These are phyloP conservation scores for Perodicticus potto DNA, from an alignment of 2,797 vertebrate species.

Conservation along the genomic window DNA sequence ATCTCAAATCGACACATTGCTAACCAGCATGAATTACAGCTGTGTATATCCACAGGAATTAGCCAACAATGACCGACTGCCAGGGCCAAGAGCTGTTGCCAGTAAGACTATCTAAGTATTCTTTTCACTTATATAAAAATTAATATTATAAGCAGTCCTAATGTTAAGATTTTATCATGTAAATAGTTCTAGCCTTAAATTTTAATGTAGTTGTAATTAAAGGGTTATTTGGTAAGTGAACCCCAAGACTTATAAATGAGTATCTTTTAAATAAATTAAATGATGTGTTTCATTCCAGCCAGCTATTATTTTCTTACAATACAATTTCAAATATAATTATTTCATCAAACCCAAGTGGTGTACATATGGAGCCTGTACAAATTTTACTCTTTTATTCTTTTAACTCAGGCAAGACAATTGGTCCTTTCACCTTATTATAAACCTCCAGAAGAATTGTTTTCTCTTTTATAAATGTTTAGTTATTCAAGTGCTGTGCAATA, in stretches of 20 bases:
- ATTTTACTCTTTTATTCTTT: constrained; percentile 38
- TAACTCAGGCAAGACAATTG: neutral
- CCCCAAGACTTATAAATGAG: constrained; percentile 27
- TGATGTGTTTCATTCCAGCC: constrained; percentile 44
- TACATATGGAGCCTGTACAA: neutral
- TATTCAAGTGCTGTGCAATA: constrained; percentile 65
- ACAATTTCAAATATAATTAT: constrained; percentile 34
- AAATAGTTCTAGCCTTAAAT: constrained; percentile 41
- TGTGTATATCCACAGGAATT: constrained; percentile 85
- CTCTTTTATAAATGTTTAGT: constrained; percentile 57
- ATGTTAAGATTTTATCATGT: constrained; percentile 35
- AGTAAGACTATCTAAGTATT: constrained; percentile 84
- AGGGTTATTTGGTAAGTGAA: constrained; percentile 41
- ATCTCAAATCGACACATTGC: constrained; percentile 82
- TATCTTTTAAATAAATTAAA: constrained; percentile 55
- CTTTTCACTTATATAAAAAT: constrained; percentile 31
- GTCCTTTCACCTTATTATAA: constrained; percentile 39
- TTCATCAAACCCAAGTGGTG: constrained; percentile 10
- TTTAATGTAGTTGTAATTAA: constrained; percentile 30
- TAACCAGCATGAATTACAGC: constrained; percentile 89
- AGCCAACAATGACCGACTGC: constrained; percentile 13
- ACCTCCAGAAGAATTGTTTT: constrained; percentile 47
- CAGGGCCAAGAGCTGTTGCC: constrained; percentile 83
- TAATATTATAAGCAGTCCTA: constrained; percentile 8
- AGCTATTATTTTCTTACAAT: constrained; percentile 38